Conservation (phyloP, 1,140 invertebrate species). For the Maniola jurtina region DNA sequence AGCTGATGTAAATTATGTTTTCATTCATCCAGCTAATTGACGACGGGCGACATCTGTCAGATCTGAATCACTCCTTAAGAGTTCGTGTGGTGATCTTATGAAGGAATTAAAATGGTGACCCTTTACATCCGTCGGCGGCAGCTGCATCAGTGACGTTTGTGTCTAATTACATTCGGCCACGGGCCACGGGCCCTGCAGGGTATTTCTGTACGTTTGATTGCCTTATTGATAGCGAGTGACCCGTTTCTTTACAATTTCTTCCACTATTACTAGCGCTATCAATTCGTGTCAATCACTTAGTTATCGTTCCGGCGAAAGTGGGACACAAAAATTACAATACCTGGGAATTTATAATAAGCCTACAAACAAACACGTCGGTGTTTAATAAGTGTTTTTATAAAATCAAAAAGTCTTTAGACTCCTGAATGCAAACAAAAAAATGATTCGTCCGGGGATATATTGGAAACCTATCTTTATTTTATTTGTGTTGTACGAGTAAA, state of each 20-base stretch:
- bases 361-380: not conserved
- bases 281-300: conserved; percentile 25
- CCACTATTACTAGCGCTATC: conserved; percentile 24
- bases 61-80: conserved; percentile 69
- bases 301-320: conserved; percentile 22
- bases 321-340: conserved; percentile 26
- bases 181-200: conserved; percentile 15
- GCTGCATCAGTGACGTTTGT: conserved; percentile 51
- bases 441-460: not conserved
- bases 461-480: conserved; percentile 1
- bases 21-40: conserved; percentile 66
- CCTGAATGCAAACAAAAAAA: not conserved
- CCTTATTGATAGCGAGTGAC: conserved; percentile 35
- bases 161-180: conserved; percentile 50
- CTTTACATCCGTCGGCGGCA: conserved; percentile 60
- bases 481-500: conserved; percentile 4
- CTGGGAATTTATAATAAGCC: not conserved
- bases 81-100: conserved; percentile 56
- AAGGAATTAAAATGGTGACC: conserved; percentile 63
- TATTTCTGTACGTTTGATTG: conserved; percentile 24
- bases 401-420: not conserved
- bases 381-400: not conserved
- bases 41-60: conserved; percentile 63
- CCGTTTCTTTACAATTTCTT: conserved; percentile 33
- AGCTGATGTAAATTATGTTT: conserved; percentile 62